Conservation (phyloP, 2,888 invertebrate genomes). For the Cylloceria caligata region DNA sequence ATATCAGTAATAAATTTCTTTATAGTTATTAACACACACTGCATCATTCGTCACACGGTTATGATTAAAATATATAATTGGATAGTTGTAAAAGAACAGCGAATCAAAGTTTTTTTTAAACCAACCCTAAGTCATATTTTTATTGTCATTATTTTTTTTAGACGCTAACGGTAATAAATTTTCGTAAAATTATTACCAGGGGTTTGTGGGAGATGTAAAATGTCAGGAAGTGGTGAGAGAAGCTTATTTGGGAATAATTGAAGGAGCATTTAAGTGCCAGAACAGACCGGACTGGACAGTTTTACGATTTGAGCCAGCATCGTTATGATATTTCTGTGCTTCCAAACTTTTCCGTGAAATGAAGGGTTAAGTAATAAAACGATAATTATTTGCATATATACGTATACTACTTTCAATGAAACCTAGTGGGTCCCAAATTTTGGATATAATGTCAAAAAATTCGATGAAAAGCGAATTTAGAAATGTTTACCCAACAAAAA, state of each 20-base stretch:
- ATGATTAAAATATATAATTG: not conserved
- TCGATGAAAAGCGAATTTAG: not conserved
- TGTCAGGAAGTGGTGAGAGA: slow-evolving; percentile 30
- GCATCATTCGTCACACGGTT: not conserved
- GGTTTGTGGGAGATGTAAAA: slow-evolving; percentile 3
- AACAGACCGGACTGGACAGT: slow-evolving; percentile 52
- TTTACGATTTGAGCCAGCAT: slow-evolving; percentile 62
- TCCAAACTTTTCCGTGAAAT: slow-evolving; percentile 47
- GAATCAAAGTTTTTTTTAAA: not conserved
- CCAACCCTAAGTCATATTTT: not conserved
- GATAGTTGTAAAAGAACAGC: not conserved
- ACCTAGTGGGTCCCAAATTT: not conserved
- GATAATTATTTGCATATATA: slow-evolving; percentile 33
- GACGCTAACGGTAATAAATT: not conserved
- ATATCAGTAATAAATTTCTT: not conserved
- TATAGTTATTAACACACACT: too few species aligned
- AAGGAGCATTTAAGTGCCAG: slow-evolving; percentile 58
- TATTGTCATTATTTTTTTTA: not conserved
- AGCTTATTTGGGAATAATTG: slow-evolving; percentile 13
- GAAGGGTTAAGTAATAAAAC: slow-evolving; percentile 47
- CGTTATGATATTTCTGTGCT: slow-evolving; percentile 49
- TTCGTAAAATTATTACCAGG: slow-evolving; percentile 11
- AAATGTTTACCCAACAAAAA: not conserved
- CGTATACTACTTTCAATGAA: not conserved
- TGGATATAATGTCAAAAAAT: not conserved